Evolutionary conservation across 2,888 invertebrate species (phyloP), one percentile per base, ranked within the genome.

Genomic region (Eupithecia vulgata): DNA sequence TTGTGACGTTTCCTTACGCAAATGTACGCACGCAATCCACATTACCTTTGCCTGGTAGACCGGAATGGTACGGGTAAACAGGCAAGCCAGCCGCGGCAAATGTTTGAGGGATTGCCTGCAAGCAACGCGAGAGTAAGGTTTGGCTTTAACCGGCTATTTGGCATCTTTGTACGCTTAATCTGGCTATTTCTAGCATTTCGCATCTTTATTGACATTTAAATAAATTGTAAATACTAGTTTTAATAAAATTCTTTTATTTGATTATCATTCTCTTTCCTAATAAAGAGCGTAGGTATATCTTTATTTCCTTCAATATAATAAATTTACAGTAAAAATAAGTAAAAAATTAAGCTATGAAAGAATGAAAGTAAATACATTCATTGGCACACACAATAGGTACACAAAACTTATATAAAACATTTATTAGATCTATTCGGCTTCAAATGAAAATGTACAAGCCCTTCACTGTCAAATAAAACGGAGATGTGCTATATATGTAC

Each of bases 61-160:
- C 77, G 85, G 83, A 85, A 85, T 75, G 79, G 64, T 81, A 77
- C 72, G 76, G 71, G 81, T 83, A 85, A 82, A 87, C 81, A 84
- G 78, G 78, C 78, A 80, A 84, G 84, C 82, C 82, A 82, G 74
- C 79, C 78, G 79, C 70, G 75, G 86, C 87, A 88, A 91, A 90
- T 89, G 88, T 90, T 87, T 88, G 88, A 89, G 83, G 87, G 88
- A 89, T 90, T 85, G 87, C 86, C 82, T 84, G 81, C 80, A 84
- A 81, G 80, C 79, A 40, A 21, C 34, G 30, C 7, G 21, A 37
- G 40, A 21, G 13, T 15, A 40, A 40, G 65, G 40, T 25, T 65
- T 21, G 21, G 6, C 5, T n/a, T 12, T 25, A 65, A 7, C 40
- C 64, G 64, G 34, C 35, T 64, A 34, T 57, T 57, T 1, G 4